phyloP scores from a whole-genome alignment of 1,140 invertebrate species.

The Cotesia chilonis region DNA sequence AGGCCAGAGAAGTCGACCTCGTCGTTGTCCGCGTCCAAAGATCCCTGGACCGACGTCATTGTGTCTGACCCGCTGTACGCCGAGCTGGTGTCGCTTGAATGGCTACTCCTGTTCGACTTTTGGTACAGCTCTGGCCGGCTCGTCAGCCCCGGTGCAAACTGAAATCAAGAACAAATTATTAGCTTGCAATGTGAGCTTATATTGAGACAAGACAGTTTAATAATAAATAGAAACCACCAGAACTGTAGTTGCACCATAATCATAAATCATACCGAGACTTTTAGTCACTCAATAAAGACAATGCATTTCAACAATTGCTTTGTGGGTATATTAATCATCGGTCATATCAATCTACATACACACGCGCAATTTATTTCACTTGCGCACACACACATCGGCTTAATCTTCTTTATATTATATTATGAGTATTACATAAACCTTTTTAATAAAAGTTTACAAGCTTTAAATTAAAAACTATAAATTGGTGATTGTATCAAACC shows the following conservation, averaged over 20 bases:
- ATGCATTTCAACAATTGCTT: slow-evolving; percentile 3
- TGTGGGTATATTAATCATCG: slow-evolving; percentile 32
- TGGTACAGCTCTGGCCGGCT: slow-evolving; percentile 71
- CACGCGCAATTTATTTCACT: neutral
- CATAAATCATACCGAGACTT: neutral
- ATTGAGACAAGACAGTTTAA: too few species aligned
- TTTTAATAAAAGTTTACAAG: neutral
- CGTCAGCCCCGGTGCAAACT: slow-evolving; percentile 64
- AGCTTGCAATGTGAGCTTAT: too few species aligned
- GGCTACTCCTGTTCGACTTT: slow-evolving; percentile 85
- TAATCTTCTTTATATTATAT: neutral
- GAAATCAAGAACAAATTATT: slow-evolving; percentile 15
- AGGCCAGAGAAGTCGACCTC: slow-evolving; percentile 92
- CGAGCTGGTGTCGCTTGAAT: slow-evolving; percentile 93
- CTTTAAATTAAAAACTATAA: neutral
- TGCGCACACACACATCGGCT: neutral
- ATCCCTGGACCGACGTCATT: slow-evolving; percentile 90
- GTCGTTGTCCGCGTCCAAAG: slow-evolving; percentile 81
- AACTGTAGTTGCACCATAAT: neutral
- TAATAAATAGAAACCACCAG: too few species aligned
- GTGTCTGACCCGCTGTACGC: slow-evolving; percentile 96
- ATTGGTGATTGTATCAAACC: too few species aligned
- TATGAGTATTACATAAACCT: neutral
- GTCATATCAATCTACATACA: slow-evolving; percentile 18
- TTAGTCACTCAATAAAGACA: slow-evolving; percentile 8